Base-by-base conservation (phyloP, 2,797 vertebrate species). In the Naso thynnoides region DNA sequence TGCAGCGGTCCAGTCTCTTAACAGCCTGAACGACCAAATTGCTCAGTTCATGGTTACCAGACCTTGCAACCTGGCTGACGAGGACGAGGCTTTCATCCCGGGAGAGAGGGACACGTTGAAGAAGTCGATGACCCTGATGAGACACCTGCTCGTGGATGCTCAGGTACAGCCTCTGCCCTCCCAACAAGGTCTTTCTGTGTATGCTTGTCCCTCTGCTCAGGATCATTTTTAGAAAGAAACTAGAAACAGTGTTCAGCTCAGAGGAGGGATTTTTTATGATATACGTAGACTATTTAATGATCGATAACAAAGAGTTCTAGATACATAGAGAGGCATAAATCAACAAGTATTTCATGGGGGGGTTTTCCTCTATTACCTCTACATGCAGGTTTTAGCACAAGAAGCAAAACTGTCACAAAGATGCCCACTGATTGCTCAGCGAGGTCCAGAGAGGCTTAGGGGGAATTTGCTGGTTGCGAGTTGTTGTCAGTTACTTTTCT, bases 11-110 rank as follows among this genome's bases (percentile, higher is more conserved):
- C 96, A 98, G 81, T 98, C 97, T 0, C 89, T 99, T 73, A 97
- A 98, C 87, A 98, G 94, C 74, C 86, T 99, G 59, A 99, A 98
- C 0, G 96, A 98, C 91, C 97, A 98, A 93, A 98, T 99, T 45
- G 97, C 96, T 38, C 96, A 97, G 76, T 97, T 99, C 67, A 96
- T 97, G 14, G 90, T 98, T 86, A 95, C 93, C 89, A 94, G 95
- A 79, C 95, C 97, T 0, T 95, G 95, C 60, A 89, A 93, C 0
- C 91, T 98, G 89, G 91, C 95, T 0, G 94, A 96, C 1, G 95
- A 97, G 0, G 92, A 95, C 0, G 93, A 95, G n/a, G 88, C 94
- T 60, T 98, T 97, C 78, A 70, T 96, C 29, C 96, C 96, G 0
- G 86, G 84, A 0, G 96, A 98, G 92, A 96, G 95, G 74, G 96